Base-by-base conservation (phyloP, 1,140 invertebrate genomes). In the Drosophila ficusphila region DNA sequence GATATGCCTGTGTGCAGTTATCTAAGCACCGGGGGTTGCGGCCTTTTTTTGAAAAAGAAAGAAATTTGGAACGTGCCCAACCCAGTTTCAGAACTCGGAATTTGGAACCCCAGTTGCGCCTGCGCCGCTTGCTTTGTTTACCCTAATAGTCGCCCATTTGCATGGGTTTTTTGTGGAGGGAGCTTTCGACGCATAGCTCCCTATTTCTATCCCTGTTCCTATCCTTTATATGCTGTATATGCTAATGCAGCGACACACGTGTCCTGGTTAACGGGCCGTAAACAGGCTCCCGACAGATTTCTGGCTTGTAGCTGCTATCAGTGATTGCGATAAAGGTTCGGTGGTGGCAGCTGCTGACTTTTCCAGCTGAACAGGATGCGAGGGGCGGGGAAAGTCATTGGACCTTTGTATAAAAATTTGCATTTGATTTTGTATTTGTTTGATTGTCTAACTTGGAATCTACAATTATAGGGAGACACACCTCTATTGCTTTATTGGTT, bases 241-340 rank as follows among this genome's bases (percentile, higher is more conserved):
- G 78, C 61, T 68, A 82, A 82, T 81, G 31, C 8, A 18, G 19
- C 16, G 1, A 9, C 33, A 52, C 56, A 76, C 81, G 79, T 78
- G 81, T 81, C 48, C 65, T 61, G 62, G 25, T 68, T 82, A 85
- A 67, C 76, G 79, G 76, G 72, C 81, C 76, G 76, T 86, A 64
- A 86, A 81, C 73, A 79, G 56, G 41, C 39, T 51, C 38, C 70
- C 58, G 34, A 77, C 79, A 83, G 79, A 82, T 82, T 82, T 83
- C 57, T 34, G 52, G 44, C 27, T 33, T 33, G 64, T 60, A 27
- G 31, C 36, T 36, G 21, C 33, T 72, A 71, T 61, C 68, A 36
- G 68, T 31, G 53, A 60, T 69, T 69, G 31, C 46, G 56, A 61
- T 72, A 47, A 62, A 53, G 48, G 69, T 34, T 52, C 53, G 54